Conservation (phyloP, 1,140 invertebrate genomes). For the Melitaea cinxia region DNA sequence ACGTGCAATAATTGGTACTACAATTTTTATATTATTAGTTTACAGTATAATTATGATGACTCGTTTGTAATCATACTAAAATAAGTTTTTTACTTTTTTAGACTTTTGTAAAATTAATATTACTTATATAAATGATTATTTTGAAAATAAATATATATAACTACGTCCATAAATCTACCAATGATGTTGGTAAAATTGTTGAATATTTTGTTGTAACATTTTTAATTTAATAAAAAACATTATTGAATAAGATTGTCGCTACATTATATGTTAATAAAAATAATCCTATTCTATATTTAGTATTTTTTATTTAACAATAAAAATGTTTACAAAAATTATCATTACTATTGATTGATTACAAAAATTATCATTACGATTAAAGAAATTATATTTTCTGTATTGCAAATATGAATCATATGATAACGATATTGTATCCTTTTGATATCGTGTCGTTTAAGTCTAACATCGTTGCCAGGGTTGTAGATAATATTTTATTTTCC, state of each 20-base stretch:
- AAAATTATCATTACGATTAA: too few species aligned
- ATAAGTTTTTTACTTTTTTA: neutral
- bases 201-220: neutral
- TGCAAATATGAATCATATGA: too few species aligned
- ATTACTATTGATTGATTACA: too few species aligned
- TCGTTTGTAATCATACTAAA: neutral
- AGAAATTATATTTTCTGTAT: too few species aligned
- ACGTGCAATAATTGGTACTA: neutral
- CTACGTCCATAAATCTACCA: too few species aligned
- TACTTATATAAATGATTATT: too few species aligned
- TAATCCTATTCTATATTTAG: neutral
- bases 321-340: too few species aligned
- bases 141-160: too few species aligned
- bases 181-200: neutral
- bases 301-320: neutral
- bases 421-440: too few species aligned
- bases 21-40: neutral
- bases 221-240: neutral
- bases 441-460: neutral
- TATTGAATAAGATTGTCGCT: neutral
- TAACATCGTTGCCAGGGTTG: too few species aligned
- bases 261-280: neutral
- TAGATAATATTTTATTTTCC: constrained; percentile 15
- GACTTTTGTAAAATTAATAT: neutral
- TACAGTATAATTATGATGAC: neutral